These are phyloP conservation scores for Phataginus tricuspis DNA, from an alignment of 2,797 vertebrate genomes.

Conservation along the genomic window DNA sequence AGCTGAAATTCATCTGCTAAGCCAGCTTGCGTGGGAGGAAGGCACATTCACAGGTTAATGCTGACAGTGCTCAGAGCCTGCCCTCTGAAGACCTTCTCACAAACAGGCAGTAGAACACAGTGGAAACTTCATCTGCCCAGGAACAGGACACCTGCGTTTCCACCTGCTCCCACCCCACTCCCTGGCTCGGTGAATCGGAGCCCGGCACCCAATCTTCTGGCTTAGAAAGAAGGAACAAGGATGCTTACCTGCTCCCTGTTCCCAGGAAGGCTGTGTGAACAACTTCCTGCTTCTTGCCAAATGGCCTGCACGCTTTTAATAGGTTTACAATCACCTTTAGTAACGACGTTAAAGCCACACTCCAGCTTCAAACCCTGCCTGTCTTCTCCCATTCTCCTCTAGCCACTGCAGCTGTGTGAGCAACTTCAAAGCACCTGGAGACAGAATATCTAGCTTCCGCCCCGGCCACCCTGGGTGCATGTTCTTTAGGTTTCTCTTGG, in stretches of 20 bases:
- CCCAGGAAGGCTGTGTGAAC: no score
- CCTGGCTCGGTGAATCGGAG: background rate
- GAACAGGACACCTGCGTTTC: background rate
- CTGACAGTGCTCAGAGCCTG: background rate
- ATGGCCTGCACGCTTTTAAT: background rate
- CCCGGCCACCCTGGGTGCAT: fast-evolving
- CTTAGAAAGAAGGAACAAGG: background rate
- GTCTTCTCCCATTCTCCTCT: background rate
- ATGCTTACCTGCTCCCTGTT: background rate
- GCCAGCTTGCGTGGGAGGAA: background rate
- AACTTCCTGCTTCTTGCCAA: background rate
- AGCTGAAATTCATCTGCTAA: background rate
- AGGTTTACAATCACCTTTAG: background rate
- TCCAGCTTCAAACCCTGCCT: background rate
- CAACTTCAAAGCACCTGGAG: background rate
- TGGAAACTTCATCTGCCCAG: background rate
- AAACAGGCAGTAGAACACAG: background rate
- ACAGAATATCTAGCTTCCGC: background rate
- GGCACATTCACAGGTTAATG: background rate
- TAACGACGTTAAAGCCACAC: background rate
- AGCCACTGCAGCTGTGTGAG: background rate
- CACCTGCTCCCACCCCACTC: background rate
- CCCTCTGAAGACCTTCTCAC: background rate
- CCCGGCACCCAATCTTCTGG: background rate
- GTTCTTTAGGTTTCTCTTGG: background rate